Evolutionary conservation across 2,888 invertebrate species (phyloP), one percentile per base, ranked within the genome.

Genomic region (Campopleginae sp.): DNA sequence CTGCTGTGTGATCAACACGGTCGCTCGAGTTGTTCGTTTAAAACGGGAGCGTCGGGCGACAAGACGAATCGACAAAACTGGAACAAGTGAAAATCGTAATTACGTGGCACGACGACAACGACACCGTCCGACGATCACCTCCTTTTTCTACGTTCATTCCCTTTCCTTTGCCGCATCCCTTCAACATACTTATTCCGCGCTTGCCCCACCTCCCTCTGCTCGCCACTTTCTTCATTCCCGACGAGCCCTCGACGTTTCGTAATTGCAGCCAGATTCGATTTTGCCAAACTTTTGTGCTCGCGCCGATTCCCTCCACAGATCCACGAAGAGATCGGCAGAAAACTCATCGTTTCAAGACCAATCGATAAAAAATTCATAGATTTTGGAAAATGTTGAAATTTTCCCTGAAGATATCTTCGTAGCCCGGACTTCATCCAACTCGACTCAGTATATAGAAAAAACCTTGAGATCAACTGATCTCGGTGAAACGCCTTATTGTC

Each of bases 221-320:
- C 46, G 27, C 14, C 5, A 5, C 27, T 27, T 5, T 58, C 38
- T n/a, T 19, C 27, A 27, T 58, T 44, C 44, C 48, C 51, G 68
- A 70, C 51, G 68, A 70, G 46, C 54, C 74, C 66, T 72, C 63
- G 76, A 82, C 63, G 71, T 71, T 58, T 80, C 70, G 72, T 86
- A 87, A 87, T 85, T 87, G 85, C 86, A 87, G 78, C 82, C 71
- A 77, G 82, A 86, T 85, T 86, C 78, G 80, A 87, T 87, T 86
- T 84, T 82, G 54, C 58, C 44, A 46, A 63, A 79, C 74, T 82
- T 85, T 80, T 71, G 65, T 84, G 44, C 42, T 48, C 38, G 65
- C 46, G 42, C 78, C 63, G 27, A 58, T 27, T 58, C 74, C 72
- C 17, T 65, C 38, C 61, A 68, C 72, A 84, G 80, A 83, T 54